These are phyloP conservation scores for Gymnosoma rotundatum DNA, from an alignment of 2,888 invertebrate species.

Conservation along the genomic window DNA sequence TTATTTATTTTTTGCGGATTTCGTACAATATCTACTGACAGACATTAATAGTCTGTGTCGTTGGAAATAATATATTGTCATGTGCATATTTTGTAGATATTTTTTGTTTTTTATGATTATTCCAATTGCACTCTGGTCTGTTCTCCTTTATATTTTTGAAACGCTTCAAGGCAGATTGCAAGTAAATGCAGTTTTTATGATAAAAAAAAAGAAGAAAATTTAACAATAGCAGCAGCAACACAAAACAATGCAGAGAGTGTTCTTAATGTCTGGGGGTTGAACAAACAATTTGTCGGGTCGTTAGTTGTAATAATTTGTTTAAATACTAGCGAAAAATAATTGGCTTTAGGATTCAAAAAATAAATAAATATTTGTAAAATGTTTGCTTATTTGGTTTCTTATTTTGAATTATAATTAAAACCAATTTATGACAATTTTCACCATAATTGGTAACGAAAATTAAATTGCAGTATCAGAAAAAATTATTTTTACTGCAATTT, in stretches of 20 bases:
- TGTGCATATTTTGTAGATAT: background rate
- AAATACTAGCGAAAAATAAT: slow-evolving; percentile 35
- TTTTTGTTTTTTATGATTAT: slow-evolving; percentile 34
- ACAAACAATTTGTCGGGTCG: slow-evolving; percentile 65
- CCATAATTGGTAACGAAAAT: too few species aligned
- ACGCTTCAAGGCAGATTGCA: slow-evolving; percentile 61
- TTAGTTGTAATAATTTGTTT: slow-evolving; percentile 53
- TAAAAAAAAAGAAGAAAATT: background rate
- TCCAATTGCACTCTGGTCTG: slow-evolving; percentile 41
- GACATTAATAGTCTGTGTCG: slow-evolving; percentile 40
- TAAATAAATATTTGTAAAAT: background rate
- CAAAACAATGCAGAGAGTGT: slow-evolving; percentile 50
- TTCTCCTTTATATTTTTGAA: background rate
- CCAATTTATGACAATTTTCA: too few species aligned
- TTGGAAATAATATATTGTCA: slow-evolving; percentile 37
- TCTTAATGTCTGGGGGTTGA: slow-evolving; percentile 59
- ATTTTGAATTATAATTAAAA: too few species aligned
- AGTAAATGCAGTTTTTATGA: slow-evolving; percentile 60
- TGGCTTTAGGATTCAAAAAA: background rate
- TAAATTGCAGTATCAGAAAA: too few species aligned
- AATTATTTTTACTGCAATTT: too few species aligned
- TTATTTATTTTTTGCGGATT: background rate
- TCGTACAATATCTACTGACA: slow-evolving; percentile 2
- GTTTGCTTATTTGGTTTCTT: too few species aligned
- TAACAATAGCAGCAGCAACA: background rate